Evolutionary conservation across 2,797 vertebrate genomes (phyloP).

Genomic region (Gouania willdenowi): DNA sequence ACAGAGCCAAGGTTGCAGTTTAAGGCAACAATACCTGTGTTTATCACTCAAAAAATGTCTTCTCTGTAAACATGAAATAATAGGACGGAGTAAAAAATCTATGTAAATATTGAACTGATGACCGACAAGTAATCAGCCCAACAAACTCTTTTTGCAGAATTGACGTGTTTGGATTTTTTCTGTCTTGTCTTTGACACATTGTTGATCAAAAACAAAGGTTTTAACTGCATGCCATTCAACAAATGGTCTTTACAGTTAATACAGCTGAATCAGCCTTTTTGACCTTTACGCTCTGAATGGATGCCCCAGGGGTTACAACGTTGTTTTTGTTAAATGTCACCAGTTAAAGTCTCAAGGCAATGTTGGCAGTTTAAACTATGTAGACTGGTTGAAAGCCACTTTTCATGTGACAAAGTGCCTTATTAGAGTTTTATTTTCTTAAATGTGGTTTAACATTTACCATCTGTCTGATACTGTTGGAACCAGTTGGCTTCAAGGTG

Average conservation of each 20-base stretch:
- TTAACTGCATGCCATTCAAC: constrained; percentile 33
- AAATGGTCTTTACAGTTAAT: constrained; percentile 1
- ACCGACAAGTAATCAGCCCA: neutral
- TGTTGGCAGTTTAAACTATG: constrained; percentile 24
- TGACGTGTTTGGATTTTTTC: constrained; percentile 25
- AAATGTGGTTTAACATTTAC: constrained; percentile 23
- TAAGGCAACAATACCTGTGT: constrained; percentile 11
- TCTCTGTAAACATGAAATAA: constrained; percentile 15
- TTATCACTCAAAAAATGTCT: neutral
- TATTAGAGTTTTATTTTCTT: constrained; percentile 1
- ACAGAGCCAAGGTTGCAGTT: constrained; percentile 18
- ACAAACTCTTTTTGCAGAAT: constrained; percentile 6
- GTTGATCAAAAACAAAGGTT: constrained; percentile 2
- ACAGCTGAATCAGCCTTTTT: constrained; percentile 23
- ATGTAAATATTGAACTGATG: constrained; percentile 7
- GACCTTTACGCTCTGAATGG: constrained; percentile 45
- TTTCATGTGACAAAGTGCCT: constrained; percentile 19
- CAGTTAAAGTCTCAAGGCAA: constrained; percentile 36
- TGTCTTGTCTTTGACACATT: neutral
- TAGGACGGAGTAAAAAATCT: constrained; percentile 24
- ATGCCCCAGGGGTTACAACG: constrained; percentile 34
- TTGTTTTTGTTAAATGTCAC: constrained; percentile 63
- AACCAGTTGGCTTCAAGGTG: constrained; percentile 41
- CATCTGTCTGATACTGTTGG: constrained; percentile 51
- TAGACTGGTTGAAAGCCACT: constrained; percentile 32